These are phyloP conservation scores for Apteryx owenii DNA, from an alignment of 2,113 vertebrate genomes.

Conservation along the genomic window DNA sequence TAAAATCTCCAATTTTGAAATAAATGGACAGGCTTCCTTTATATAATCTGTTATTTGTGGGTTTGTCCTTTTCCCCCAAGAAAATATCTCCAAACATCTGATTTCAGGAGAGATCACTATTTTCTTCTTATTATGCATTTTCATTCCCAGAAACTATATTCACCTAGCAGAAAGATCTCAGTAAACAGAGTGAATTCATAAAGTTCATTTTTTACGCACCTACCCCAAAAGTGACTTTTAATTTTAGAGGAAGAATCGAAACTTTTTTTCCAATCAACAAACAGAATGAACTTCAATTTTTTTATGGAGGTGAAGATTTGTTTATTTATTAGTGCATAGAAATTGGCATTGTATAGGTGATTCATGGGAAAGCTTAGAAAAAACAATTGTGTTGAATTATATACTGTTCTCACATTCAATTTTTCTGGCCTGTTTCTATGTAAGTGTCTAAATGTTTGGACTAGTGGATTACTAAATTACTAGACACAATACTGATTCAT, in stretches of 20 bases:
- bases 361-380: background rate
- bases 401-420: background rate
- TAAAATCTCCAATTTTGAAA: constrained; percentile 65
- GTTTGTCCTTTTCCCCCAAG: background rate
- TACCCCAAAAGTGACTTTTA: background rate
- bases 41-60: constrained; percentile 12
- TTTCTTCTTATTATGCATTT: background rate
- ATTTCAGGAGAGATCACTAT: background rate
- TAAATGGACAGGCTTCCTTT: constrained; percentile 61
- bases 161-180: background rate
- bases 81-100: background rate
- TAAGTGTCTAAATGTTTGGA: background rate
- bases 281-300: background rate
- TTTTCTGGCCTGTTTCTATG: background rate
- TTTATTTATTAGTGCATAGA: background rate
- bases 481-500: background rate
- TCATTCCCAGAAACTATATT: background rate
- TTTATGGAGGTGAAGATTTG: background rate
- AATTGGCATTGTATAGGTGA: background rate
- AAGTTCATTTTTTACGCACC: background rate
- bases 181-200: background rate
- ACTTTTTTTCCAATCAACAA: background rate
- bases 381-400: background rate
- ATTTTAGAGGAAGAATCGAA: background rate
- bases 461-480: background rate